Percentiles rank a stretch among this genome's conserved stretches.
Evolutionary conservation across 2,888 invertebrate species (phyloP).

Genomic region (Blera fallax): DNA sequence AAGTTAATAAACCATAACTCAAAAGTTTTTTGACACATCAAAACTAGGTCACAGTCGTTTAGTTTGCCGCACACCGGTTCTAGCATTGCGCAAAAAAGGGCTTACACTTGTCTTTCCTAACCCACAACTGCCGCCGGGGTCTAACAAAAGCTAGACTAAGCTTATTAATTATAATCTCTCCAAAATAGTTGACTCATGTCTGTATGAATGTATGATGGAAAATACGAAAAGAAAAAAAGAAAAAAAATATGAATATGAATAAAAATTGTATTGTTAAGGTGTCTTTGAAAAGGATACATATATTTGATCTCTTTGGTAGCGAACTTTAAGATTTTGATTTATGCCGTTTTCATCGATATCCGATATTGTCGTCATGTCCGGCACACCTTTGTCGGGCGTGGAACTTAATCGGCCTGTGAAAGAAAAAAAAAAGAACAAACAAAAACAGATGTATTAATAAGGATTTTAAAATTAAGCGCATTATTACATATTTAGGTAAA

Average conservation of each 20-base stretch:
- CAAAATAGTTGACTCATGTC: not conserved
- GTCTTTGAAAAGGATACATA: conserved; percentile 92
- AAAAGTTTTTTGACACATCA: conserved; percentile 20
- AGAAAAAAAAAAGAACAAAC: conserved; percentile 38
- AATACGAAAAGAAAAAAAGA: not conserved
- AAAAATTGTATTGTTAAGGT: conserved; percentile 2
- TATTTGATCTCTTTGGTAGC: conserved; percentile 92
- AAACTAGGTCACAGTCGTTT: conserved; percentile 25
- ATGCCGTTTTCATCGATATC: conserved; percentile 94
- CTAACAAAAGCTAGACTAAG: not conserved
- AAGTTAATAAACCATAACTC: conserved; percentile 49
- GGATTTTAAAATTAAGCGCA: conserved; percentile 1
- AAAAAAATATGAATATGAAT: conserved; percentile 2
- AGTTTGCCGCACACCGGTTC: not conserved
- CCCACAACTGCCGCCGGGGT: not conserved
- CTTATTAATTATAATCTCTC: not conserved
- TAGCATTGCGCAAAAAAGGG: not conserved
- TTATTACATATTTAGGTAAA: not conserved
- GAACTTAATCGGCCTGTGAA: conserved; percentile 77
- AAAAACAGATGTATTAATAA: conserved; percentile 8
- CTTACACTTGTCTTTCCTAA: not conserved
- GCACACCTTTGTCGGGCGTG: conserved; percentile 87
- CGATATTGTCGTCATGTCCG: conserved; percentile 95
- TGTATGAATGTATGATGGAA: not conserved
- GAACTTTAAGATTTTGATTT: conserved; percentile 91